A percentile compares a stretch with the other conserved stretches of the same genome.
These are phyloP conservation scores for Tetanocera ferruginea DNA, from an alignment of 2,888 invertebrate species.

Conservation along the genomic window DNA sequence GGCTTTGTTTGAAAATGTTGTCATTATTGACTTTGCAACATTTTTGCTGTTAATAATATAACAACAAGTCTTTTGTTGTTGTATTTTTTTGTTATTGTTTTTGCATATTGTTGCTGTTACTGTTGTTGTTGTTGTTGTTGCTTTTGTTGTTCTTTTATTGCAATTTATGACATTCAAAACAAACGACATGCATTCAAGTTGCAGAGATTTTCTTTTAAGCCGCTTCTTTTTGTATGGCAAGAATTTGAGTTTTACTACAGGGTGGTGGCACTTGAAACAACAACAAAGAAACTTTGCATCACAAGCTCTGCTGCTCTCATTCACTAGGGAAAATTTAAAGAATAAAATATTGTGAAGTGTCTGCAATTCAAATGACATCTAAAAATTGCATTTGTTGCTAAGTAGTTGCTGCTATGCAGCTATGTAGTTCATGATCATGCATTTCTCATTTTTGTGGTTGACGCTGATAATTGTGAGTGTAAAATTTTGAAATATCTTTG, in stretches of 20 bases:
- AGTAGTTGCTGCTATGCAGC: not conserved
- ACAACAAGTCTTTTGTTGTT: not conserved
- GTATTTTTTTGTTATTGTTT: too few species aligned
- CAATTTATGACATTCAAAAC: constrained; percentile 26
- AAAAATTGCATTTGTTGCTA: not conserved
- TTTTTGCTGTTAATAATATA: not conserved
- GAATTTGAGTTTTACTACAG: not conserved
- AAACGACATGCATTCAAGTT: not conserved
- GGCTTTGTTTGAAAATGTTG: constrained; percentile 4
- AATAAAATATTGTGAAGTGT: not conserved
- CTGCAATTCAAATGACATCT: not conserved
- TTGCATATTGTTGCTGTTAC: not conserved
- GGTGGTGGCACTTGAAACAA: too few species aligned
- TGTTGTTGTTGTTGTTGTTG: constrained; percentile 15
- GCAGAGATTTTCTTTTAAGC: not conserved
- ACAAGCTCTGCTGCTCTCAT: not conserved
- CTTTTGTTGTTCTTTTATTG: constrained; percentile 3
- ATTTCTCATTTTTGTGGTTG: not conserved
- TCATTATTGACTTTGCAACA: constrained; percentile 22
- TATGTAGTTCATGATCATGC: constrained; percentile 17
- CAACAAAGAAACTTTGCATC: too few species aligned
- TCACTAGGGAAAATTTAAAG: not conserved
- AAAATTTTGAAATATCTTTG: not conserved
- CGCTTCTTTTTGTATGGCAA: not conserved
- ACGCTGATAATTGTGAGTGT: not conserved